Conservation (phyloP, 2,113 vertebrate species). For the Sinosuthora webbiana region DNA sequence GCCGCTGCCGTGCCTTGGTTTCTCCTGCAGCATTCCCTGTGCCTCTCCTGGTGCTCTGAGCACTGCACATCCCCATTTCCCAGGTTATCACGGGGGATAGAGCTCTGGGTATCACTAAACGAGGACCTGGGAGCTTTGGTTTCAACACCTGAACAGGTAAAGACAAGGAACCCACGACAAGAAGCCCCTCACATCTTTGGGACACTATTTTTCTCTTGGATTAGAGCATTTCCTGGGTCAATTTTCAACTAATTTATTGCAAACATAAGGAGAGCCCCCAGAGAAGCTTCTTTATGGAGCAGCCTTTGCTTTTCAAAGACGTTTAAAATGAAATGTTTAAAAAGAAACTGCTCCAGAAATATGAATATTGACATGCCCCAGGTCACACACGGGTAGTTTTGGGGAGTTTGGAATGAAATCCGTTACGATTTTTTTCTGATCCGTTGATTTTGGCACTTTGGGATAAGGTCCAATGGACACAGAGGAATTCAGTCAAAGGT, state of each 20-base stretch:
- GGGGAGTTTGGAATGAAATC: background rate
- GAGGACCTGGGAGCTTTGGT: background rate
- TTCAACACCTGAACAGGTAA: background rate
- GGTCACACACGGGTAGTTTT: background rate
- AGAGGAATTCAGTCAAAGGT: background rate
- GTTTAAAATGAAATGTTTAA: background rate
- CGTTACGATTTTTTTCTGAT: fast-evolving
- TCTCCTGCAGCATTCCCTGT: background rate
- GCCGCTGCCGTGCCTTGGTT: fast-evolving
- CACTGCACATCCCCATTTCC: background rate
- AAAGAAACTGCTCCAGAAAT: background rate
- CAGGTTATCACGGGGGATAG: fast-evolving
- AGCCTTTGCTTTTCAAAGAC: background rate
- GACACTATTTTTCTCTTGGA: background rate
- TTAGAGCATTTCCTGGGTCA: background rate
- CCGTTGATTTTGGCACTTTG: background rate
- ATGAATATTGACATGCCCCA: background rate
- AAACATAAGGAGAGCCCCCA: background rate
- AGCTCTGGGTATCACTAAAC: background rate
- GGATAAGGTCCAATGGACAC: background rate
- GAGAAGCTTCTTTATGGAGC: background rate
- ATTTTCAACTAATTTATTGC: background rate
- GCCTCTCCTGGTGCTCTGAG: fast-evolving
- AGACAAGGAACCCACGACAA: fast-evolving
- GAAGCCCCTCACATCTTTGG: background rate